Percentiles rank a stretch among this genome's conserved stretches.
Evolutionary conservation across 1,140 invertebrate genomes (phyloP).

Genomic region (Hyles euphorbiae): DNA sequence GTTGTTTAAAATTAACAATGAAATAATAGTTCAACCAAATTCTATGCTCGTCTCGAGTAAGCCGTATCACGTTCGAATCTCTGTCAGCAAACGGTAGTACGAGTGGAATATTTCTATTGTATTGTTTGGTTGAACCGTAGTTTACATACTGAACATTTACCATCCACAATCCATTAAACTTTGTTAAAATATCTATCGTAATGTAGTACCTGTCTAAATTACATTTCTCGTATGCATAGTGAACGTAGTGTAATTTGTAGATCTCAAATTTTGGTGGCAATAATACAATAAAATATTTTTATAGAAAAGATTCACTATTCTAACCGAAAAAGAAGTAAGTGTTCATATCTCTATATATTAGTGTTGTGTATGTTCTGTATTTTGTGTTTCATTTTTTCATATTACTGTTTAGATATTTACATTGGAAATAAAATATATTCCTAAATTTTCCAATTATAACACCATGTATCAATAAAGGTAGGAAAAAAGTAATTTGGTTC

Average conservation of each 20-base stretch:
- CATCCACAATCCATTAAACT: slow-evolving; percentile 4
- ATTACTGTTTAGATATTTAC: too few species aligned
- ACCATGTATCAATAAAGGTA: too few species aligned
- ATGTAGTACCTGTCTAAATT: slow-evolving; percentile 21
- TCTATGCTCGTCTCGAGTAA: too few species aligned
- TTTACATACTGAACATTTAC: not conserved
- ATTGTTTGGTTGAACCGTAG: slow-evolving; percentile 7
- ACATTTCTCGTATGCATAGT: slow-evolving; percentile 11
- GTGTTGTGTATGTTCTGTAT: too few species aligned
- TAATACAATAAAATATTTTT: slow-evolving; percentile 19
- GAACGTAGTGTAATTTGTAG: slow-evolving; percentile 21
- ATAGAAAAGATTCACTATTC: slow-evolving; percentile 13
- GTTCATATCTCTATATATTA: slow-evolving; percentile 1
- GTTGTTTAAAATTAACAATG: slow-evolving; percentile 10
- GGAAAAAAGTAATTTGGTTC: too few species aligned
- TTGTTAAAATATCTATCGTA: slow-evolving; percentile 12
- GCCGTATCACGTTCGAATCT: too few species aligned
- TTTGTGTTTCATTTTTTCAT: too few species aligned
- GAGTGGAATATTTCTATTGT: not conserved
- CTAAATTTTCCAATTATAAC: too few species aligned
- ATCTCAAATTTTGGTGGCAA: slow-evolving; percentile 26
- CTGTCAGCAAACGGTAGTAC: too few species aligned
- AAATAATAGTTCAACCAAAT: slow-evolving; percentile 6
- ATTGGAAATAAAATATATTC: too few species aligned
- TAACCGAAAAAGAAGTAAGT: not conserved